A percentile compares a stretch with the other conserved stretches of the same genome.
Conservation (phyloP, 23 tunicate genomes). For the Ciona savignyi region DNA sequence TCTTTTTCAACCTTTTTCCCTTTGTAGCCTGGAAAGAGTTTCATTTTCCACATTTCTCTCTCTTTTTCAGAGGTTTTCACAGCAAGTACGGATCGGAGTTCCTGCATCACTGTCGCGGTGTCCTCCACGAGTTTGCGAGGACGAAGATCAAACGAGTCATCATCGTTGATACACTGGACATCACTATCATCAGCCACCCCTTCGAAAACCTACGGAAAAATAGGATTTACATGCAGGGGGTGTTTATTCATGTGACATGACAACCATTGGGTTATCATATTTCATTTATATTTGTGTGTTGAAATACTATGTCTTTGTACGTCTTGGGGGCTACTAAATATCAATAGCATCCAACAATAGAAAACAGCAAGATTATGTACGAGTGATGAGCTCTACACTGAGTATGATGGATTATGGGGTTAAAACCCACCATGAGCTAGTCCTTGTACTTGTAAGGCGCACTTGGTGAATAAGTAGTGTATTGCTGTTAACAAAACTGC, state of each 20-base stretch:
- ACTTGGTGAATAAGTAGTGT: too few relatives aligned
- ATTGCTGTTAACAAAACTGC: too few relatives aligned
- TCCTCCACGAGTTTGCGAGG: constrained; percentile 17
- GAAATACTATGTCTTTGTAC: too few relatives aligned
- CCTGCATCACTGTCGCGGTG: constrained; percentile 52
- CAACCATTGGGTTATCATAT: too few relatives aligned
- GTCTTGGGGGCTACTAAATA: too few relatives aligned
- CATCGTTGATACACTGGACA: background rate
- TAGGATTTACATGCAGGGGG: background rate
- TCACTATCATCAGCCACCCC: constrained; percentile 8
- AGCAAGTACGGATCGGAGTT: constrained; percentile 71
- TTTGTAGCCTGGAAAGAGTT: constrained; percentile 64
- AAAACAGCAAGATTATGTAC: too few relatives aligned
- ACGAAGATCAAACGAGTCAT: background rate
- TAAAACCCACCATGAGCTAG: too few relatives aligned
- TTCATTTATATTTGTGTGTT: too few relatives aligned
- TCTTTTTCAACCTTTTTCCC: constrained; percentile 12
- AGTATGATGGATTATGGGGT: too few relatives aligned
- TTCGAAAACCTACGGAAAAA: constrained; percentile 30
- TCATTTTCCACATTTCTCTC: constrained; percentile 64
- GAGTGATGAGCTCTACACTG: too few relatives aligned
- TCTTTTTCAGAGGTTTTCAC: constrained; percentile 51
- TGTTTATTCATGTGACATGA: background rate
- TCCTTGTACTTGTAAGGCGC: too few relatives aligned
- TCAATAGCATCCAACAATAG: too few relatives aligned